These are phyloP conservation scores for Lamprotornis superbus DNA, from an alignment of 2,113 vertebrate species.

Conservation along the genomic window DNA sequence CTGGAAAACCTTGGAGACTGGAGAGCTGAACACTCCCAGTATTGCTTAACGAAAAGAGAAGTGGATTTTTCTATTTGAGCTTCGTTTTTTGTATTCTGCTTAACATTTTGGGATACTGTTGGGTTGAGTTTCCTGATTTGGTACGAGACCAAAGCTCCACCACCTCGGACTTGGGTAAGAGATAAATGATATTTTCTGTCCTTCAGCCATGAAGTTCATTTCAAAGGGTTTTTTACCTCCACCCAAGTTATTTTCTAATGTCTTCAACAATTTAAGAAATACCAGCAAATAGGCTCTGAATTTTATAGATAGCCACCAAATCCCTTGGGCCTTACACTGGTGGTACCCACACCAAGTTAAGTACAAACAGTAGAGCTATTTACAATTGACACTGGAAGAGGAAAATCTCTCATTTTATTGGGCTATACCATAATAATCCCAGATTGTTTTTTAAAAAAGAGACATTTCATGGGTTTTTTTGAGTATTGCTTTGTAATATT, in stretches of 20 bases:
- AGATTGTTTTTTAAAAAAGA: not conserved
- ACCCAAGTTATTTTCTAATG: not conserved
- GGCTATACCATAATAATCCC: not conserved
- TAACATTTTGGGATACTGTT: not conserved
- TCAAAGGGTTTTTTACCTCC: not conserved
- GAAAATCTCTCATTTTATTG: not conserved
- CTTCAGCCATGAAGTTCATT: not conserved
- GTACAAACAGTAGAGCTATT: not conserved
- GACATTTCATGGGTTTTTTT: not conserved
- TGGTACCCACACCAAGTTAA: not conserved
- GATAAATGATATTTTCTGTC: not conserved
- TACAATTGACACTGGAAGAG: not conserved
- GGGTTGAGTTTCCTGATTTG: not conserved
- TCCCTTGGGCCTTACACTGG: not conserved
- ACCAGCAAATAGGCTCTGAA: not conserved
- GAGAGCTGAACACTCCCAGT: slow-evolving; percentile 64
- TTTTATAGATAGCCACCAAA: not conserved
- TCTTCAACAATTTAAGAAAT: not conserved
- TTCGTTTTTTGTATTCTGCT: not conserved
- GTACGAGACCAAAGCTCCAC: not conserved
- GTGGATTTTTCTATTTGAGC: slow-evolving; percentile 11
- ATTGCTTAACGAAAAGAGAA: slow-evolving; percentile 31
- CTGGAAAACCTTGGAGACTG: slow-evolving; percentile 63
- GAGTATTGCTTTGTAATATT: not conserved
- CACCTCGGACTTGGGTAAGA: slow-evolving; percentile 41